phyloP scores from a whole-genome alignment of 2,888 invertebrate genomes.

The Protodeltote pygarga region DNA sequence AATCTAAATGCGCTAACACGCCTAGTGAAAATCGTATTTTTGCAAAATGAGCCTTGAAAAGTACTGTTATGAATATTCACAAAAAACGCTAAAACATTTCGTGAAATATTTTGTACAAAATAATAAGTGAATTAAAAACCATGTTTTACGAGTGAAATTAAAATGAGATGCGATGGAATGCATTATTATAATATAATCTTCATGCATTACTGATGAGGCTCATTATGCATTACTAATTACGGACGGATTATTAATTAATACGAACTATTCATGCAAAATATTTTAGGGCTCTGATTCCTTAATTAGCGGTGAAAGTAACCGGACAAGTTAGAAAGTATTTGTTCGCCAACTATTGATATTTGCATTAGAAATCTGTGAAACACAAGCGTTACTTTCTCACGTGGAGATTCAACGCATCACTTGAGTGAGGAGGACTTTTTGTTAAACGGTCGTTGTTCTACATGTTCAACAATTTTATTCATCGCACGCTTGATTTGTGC shows the following conservation, averaged over 20 bases:
- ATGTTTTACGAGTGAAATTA: not conserved
- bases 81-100: no score
- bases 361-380: conserved; percentile 82
- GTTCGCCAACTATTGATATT: conserved; percentile 77
- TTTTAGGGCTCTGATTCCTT: conserved; percentile 58
- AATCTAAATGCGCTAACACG: conserved; percentile 37
- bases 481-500: conserved; percentile 6
- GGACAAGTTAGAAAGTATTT: conserved; percentile 80
- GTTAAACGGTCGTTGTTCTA: conserved; percentile 20
- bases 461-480: not conserved
- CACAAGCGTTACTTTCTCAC: conserved; percentile 77
- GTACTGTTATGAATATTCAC: conserved; percentile 13
- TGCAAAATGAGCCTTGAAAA: conserved; percentile 20
- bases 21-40: conserved; percentile 34
- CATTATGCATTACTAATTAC: conserved; percentile 15
- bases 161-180: not conserved
- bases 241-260: conserved; percentile 23
- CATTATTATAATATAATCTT: not conserved
- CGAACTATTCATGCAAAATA: conserved; percentile 39
- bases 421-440: conserved; percentile 23
- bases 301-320: conserved; percentile 74
- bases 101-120: no score
- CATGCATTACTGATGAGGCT: not conserved
- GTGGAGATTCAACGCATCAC: conserved; percentile 56
- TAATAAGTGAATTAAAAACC: no score